Percentiles rank a stretch among this genome's conserved stretches.
Conservation (phyloP, 2,797 vertebrate species). For the Salmo trutta region DNA sequence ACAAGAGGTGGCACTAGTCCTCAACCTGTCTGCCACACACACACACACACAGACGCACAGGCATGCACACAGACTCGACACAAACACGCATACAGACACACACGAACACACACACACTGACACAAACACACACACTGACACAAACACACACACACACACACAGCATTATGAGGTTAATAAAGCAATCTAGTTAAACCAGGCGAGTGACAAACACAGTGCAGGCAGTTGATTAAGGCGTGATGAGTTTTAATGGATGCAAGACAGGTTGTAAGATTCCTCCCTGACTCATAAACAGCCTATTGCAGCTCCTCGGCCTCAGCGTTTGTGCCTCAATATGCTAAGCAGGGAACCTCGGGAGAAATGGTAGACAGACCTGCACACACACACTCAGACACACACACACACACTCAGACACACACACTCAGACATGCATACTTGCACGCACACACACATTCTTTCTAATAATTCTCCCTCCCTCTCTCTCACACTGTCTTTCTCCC, state of each 20-base stretch:
- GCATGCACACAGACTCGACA: no score
- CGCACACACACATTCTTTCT: background rate
- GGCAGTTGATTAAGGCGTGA: conserved; percentile 56
- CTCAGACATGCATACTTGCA: conserved; percentile 2
- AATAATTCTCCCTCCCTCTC: background rate
- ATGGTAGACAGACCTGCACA: background rate
- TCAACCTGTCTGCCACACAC: background rate
- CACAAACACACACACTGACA: background rate
- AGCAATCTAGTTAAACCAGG: conserved; percentile 45
- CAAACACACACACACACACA: background rate
- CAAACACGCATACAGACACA: no score
- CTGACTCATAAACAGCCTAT: conserved; percentile 26
- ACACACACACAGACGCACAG: background rate
- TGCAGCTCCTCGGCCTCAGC: conserved; percentile 19
- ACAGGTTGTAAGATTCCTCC: conserved; percentile 22
- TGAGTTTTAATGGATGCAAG: conserved; percentile 48
- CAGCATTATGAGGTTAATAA: conserved; percentile 61
- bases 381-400: background rate
- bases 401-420: background rate
- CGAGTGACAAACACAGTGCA: conserved; percentile 43
- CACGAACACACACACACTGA: background rate
- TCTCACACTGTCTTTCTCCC: background rate
- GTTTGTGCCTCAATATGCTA: conserved; percentile 1
- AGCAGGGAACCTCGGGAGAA: conserved; percentile 19
- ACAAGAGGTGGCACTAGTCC: conserved; percentile 2